Base-by-base conservation (phyloP, 2,888 invertebrate species). In the Ornithoptera alexandrae region DNA sequence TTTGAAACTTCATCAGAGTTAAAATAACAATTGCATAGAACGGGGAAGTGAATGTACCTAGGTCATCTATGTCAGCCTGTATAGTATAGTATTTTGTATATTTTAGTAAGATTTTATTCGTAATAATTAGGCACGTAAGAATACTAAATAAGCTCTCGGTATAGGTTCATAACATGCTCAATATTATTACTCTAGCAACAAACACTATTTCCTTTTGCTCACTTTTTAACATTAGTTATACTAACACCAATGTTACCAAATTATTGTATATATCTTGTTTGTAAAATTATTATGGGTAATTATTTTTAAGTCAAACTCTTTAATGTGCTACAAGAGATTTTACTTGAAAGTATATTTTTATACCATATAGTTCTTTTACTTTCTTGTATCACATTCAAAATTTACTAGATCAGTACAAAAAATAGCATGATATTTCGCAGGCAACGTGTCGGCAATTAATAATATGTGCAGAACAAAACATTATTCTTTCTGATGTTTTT, bases 241-340 rank as follows among this genome's bases (percentile, higher is more conserved):
- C 57, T 69, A 67, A 59, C 66, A 62, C 60, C 57, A 57, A 70
- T 58, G 67, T 70, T 70, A 67, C 70, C 66, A 70, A 70, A 70
- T 60, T 56, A 66, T 57, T 70, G 66, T 63, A 67, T 62, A 70
- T 70, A 70, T 18, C 63, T 22, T 39, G 17, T 57, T 60, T 59
- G 56, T 56, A 59, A 46, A 10, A 57, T 58, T 58, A 60, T 50
- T 64, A 57, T 62, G 57, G 67, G 62, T 61, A 39, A 10, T 39
- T 61, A 56, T 56, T 56, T 68, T 68, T 58, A 39, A 59, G 18
- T 12, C 2, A 65, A 59, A 63, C 15, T n/a, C n/a, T 58, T 30
- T 58, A 1, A 0, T 57, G 10, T 18, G n/a, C n/a, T 58, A 30
- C 15, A 67, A 36, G 58, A 58, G n/a, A 53, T 59, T 46, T 17